phyloP scores from a whole-genome alignment of 2,113 vertebrate genomes.

The Cricetomys ansorgei region DNA sequence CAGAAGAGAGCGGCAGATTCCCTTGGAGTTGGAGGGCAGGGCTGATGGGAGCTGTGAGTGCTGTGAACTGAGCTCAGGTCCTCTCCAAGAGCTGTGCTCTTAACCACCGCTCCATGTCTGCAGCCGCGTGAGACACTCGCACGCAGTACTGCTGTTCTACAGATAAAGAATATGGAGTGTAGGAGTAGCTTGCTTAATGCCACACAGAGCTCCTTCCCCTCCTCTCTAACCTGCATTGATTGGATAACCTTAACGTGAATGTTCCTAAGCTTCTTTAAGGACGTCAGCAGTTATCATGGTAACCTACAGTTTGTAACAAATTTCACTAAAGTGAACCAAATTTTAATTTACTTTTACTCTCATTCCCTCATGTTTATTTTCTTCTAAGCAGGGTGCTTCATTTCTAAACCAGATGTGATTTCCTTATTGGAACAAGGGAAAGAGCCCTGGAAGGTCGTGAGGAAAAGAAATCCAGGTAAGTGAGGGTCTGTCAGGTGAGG shows the following conservation, averaged over 20 bases:
- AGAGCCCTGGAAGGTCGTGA: slow-evolving; percentile 74
- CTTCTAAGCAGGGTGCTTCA: slow-evolving; percentile 63
- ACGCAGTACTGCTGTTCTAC: neutral
- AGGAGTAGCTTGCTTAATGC: neutral
- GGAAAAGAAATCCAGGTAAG: slow-evolving; percentile 63
- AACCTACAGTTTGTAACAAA: neutral
- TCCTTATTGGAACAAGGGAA: slow-evolving; percentile 79
- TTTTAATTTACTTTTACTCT: slow-evolving; percentile 16
- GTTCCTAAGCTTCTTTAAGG: slow-evolving; percentile 27
- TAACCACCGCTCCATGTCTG: neutral
- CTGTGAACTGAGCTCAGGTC: neutral
- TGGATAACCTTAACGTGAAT: slow-evolving; percentile 7
- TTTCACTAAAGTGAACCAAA: slow-evolving; percentile 42
- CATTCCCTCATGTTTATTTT: slow-evolving; percentile 28
- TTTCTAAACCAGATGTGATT: slow-evolving; percentile 81
- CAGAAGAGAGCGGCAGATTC: neutral
- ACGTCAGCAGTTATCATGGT: slow-evolving; percentile 8
- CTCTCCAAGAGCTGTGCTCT: neutral
- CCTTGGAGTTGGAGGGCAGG: neutral
- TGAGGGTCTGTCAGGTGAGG: neutral
- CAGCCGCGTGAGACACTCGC: neutral
- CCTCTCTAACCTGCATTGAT: neutral
- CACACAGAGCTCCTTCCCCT: neutral
- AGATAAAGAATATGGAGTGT: neutral
- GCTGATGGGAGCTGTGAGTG: neutral